Conservation (phyloP, 2,888 invertebrate species). For the Pteria penguin region DNA sequence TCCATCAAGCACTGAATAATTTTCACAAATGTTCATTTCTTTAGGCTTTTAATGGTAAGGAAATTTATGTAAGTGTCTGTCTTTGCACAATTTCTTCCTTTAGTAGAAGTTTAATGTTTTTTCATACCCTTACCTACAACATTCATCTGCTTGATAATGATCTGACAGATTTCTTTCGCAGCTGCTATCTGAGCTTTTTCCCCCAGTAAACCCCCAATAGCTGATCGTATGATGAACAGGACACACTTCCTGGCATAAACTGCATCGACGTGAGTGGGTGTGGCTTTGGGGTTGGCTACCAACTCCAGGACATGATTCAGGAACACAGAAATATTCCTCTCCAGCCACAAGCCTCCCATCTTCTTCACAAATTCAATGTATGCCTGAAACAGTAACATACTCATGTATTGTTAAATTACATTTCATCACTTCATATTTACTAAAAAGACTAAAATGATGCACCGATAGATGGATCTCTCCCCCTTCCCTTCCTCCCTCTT, state of each 20-base stretch:
- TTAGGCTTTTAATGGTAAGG: too few relatives aligned
- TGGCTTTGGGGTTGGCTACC: conserved; percentile 95
- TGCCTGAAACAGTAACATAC: conserved; percentile 86
- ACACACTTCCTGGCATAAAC: conserved; percentile 98
- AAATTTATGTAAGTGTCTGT: too few relatives aligned
- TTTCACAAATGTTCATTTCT: too few relatives aligned
- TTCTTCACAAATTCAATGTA: conserved; percentile 97
- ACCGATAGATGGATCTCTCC: too few relatives aligned
- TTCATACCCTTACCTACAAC: conserved; percentile 66
- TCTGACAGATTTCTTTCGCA: conserved; percentile 95
- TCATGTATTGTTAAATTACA: too few relatives aligned
- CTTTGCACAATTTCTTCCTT: too few relatives aligned
- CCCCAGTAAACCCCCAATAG: conserved; percentile 95
- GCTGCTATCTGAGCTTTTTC: conserved; percentile 96
- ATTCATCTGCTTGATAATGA: conserved; percentile 96
- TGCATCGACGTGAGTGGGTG: conserved; percentile 97
- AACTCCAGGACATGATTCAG: conserved; percentile 94
- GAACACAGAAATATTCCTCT: conserved; percentile 92
- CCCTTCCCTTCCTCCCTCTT: too few relatives aligned
- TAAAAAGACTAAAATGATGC: too few relatives aligned
- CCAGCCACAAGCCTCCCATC: conserved; percentile 96
- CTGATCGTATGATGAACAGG: conserved; percentile 94
- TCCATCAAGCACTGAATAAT: too few relatives aligned
- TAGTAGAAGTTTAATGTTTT: too few relatives aligned
- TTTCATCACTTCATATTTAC: too few relatives aligned